These are phyloP conservation scores for Rambutsinella grinnellia DNA, from an alignment of 2,888 invertebrate species.

Conservation along the genomic window DNA sequence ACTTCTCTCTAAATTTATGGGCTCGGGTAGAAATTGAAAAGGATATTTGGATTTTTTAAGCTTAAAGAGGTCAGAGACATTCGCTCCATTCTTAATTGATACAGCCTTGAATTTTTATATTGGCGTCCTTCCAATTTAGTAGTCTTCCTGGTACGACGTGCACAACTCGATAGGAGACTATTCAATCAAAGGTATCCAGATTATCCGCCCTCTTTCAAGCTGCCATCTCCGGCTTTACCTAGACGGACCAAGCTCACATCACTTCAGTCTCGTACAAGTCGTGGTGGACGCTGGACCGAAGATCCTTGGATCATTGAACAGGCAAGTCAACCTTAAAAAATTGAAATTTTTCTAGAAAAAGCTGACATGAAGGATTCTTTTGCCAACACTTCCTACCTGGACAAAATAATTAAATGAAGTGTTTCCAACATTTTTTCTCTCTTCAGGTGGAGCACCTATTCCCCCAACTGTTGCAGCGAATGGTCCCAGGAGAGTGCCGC, in stretches of 20 bases:
- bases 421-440: too few species aligned
- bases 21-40: too few species aligned
- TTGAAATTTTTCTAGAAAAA: too few species aligned
- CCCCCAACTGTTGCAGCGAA: slow-evolving; percentile 70
- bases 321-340: slow-evolving; percentile 37
- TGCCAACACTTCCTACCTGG: too few species aligned
- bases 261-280: slow-evolving; percentile 71
- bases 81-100: too few species aligned
- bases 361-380: too few species aligned
- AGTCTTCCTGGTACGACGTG: slow-evolving; percentile 72
- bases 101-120: slow-evolving; percentile 26
- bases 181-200: slow-evolving; percentile 69
- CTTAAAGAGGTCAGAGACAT: too few species aligned
- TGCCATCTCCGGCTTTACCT: slow-evolving; percentile 72
- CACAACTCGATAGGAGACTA: slow-evolving; percentile 70
- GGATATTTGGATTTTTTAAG: too few species aligned
- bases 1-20: too few species aligned
- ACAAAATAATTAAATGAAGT: too few species aligned
- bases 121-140: slow-evolving; percentile 69
- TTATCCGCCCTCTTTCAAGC: slow-evolving; percentile 72
- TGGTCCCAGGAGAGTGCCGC: slow-evolving; percentile 71
- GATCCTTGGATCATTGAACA: slow-evolving; percentile 61
- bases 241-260: slow-evolving; percentile 72
- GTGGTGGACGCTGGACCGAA: slow-evolving; percentile 62
- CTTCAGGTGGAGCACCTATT: slow-evolving; percentile 70